Base-by-base conservation (phyloP, 1,140 invertebrate species). In the Caenorhabditis briggsae region DNA sequence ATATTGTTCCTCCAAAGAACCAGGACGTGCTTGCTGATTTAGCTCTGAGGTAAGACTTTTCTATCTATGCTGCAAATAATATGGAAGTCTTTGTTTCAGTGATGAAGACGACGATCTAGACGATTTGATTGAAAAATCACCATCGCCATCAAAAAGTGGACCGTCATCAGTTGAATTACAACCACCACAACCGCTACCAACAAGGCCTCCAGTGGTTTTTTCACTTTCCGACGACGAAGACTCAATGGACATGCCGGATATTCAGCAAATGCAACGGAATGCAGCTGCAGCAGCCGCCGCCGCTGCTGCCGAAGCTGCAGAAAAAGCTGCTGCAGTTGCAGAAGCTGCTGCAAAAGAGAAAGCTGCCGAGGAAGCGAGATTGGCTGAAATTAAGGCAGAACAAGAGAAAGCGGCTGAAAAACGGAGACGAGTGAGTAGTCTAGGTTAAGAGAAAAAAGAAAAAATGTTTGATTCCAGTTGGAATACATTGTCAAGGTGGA, bases 161-260 rank as follows among this genome's bases (percentile, higher is more conserved):
- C 16, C 11, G 2, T 20, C 14, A 8, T 43, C 9, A 11, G n/a
- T 20, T 12, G 46, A 11, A 11, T 5, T 2, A 20, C 33, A 78
- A 53, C 12, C 65, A 2, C 16, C n/a, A 8, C 41, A 9, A 46
- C 46, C 70, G 9, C 14, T 14, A n/a, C 5, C 70, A 2, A n/a
- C 70, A 23, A 53, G 70, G 53, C 46, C 70, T 12, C 70, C 70
- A 23, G 70, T 78, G 3, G 70, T 78, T 41, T 78, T 78, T 23
- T 78, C 70, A 14, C 46, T 78, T 9, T 78, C 70, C 2, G 70
- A 78, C n/a, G 70, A 53, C 11, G 70, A 78, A 11, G 46, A 78
- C 41, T 78, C 70, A 2, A 78, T 78, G 70, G 70, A 78, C 14
- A 78, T 78, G 70, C 70, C 70, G 18, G 70, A 78, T n/a, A 78